Evolutionary conservation across 2,797 vertebrate genomes (phyloP).

Genomic region (Cynodonichthys magdalenae): DNA sequence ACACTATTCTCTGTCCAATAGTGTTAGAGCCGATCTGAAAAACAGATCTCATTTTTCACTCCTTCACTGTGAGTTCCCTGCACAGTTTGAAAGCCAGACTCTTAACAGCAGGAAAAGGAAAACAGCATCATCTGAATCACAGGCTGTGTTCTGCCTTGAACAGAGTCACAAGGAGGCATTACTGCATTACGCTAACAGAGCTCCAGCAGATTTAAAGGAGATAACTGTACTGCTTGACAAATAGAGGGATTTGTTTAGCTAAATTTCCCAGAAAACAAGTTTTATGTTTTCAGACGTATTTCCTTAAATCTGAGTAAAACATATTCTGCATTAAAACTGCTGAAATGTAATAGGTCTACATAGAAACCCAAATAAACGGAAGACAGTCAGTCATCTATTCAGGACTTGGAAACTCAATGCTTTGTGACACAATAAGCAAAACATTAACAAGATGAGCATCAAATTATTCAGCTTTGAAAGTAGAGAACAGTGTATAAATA

Average conservation of each 20-base stretch:
- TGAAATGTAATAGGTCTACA: no score
- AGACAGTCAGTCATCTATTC: no score
- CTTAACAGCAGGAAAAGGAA: neutral
- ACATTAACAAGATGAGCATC: neutral
- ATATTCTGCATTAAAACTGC: neutral
- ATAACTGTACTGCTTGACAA: neutral
- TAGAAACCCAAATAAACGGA: neutral
- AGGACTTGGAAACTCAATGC: neutral
- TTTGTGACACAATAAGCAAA: neutral
- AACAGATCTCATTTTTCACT: neutral
- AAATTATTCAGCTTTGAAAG: neutral
- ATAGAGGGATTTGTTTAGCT: neutral
- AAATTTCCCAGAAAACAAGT: neutral
- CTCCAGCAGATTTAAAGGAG: neutral
- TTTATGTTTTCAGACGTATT: neutral
- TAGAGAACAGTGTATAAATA: neutral
- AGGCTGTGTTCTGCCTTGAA: neutral
- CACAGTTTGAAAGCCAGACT: conserved; percentile 6
- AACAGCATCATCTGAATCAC: conserved; percentile 6
- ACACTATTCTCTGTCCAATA: neutral
- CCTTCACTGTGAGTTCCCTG: neutral
- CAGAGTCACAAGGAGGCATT: conserved; percentile 3
- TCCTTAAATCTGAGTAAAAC: neutral
- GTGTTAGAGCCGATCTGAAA: neutral
- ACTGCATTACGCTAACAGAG: neutral